These are phyloP conservation scores for Odontothrips loti DNA, from an alignment of 2,888 invertebrate species.

Conservation along the genomic window DNA sequence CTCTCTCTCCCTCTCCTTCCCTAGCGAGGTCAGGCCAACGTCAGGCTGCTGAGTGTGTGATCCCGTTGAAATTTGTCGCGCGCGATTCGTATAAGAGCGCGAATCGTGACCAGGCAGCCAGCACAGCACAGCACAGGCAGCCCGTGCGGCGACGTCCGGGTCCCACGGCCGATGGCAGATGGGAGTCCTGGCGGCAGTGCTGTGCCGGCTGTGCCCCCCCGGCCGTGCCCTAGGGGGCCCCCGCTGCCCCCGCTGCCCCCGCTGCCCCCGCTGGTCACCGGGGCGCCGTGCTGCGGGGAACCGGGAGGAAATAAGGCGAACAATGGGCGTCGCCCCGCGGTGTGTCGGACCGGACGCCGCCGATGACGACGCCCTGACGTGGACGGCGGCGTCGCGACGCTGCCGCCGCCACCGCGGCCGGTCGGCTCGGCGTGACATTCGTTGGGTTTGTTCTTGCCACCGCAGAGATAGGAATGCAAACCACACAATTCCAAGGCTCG, in stretches of 20 bases:
- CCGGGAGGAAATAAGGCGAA: not conserved
- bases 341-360: no score
- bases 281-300: constrained; percentile 11
- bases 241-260: no score
- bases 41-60: constrained; percentile 4
- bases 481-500: not conserved
- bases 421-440: not conserved
- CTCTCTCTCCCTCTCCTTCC: no score
- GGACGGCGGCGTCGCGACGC: not conserved
- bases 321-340: no score
- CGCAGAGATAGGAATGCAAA: constrained; percentile 7
- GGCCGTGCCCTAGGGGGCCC: no score
- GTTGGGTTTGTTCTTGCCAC: not conserved
- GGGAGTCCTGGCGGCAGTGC: no score
- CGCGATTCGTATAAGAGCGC: constrained; percentile 26
- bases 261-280: no score
- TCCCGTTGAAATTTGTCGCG: constrained; percentile 27
- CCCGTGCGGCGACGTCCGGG: not conserved
- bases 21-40: no score
- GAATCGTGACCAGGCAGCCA: constrained; percentile 24
- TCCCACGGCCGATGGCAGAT: not conserved
- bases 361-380: no score
- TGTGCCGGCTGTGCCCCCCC: no score
- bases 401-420: not conserved
- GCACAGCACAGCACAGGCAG: no score